Base-by-base conservation (phyloP, 2,113 vertebrate species). In the Gallinago media region DNA sequence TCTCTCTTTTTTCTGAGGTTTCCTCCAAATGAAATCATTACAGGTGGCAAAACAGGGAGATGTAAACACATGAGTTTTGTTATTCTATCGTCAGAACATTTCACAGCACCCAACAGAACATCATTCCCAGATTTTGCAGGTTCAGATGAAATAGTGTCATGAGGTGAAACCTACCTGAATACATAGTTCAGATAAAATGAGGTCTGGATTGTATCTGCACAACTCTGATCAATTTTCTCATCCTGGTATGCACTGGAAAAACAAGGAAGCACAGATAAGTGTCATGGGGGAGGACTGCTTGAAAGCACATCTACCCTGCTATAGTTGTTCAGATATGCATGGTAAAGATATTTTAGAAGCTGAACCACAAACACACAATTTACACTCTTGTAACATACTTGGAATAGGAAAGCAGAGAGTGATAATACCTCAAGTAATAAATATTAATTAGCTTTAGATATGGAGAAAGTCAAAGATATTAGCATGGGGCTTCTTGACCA, bases 401-500 rank as follows among this genome's bases (percentile, higher is more conserved):
- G 2, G 12, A 11, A 12, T 31, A 6, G 8, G 36, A 88, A 85
- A 47, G 1, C 8, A 67, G 47, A n/a, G 9, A 5, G 10, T 56
- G 13, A 40, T 20, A 31, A 12, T 19, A n/a, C 1, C 2, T 32
- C 10, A 8, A 13, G 12, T 36, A 88, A 27, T 15, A 72, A n/a
- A 3, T 1, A 25, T 10, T 7, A 23, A n/a, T 25, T 49, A 70
- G 5, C 3, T 75, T 84, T 46, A 46, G 3, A 23, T 62, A 12
- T 8, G 15, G 20, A 9, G 4, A 59, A 52, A 50, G 16, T 62
- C 22, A 68, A 49, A 72, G 23, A 61, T 8, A 16, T 62, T 58
- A 59, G 9, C 11, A 38, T 20, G 18, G 1, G 8, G 1, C 5
- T 76, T 91, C 44, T 34, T 0, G 3, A 32, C 8, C n/a, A 21